Percentiles rank a stretch among this genome's conserved stretches.
Conservation (phyloP, 2,113 vertebrate species). For the Emydocephalus ijimae region DNA sequence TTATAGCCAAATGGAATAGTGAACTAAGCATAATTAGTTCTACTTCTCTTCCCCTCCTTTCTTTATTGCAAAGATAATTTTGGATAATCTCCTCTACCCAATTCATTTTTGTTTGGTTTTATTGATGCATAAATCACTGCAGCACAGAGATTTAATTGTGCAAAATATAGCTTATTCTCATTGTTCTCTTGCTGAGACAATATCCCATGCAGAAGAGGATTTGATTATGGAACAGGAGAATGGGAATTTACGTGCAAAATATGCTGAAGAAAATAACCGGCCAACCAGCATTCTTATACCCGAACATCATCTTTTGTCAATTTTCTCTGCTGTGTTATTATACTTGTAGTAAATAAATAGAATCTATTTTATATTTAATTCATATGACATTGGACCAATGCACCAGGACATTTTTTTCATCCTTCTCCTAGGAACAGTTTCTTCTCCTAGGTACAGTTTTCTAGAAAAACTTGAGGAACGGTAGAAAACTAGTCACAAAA, state of each 20-base stretch:
- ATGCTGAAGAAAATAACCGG: background rate
- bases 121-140: slow-evolving; percentile 41
- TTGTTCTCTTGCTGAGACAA: background rate
- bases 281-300: rapidly evolving
- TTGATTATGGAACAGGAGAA: rapidly evolving
- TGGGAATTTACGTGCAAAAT: background rate
- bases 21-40: slow-evolving; percentile 53
- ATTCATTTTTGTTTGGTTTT: slow-evolving; percentile 53
- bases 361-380: background rate
- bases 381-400: background rate
- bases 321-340: background rate
- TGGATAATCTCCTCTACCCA: slow-evolving; percentile 42
- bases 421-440: background rate
- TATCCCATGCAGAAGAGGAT: slow-evolving; percentile 24
- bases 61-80: slow-evolving; percentile 44
- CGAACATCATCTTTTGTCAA: background rate
- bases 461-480: background rate
- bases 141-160: slow-evolving; percentile 23
- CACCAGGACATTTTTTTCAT: background rate
- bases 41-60: background rate
- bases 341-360: background rate
- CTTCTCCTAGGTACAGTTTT: background rate
- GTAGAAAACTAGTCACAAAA: background rate
- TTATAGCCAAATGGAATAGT: slow-evolving; percentile 52
- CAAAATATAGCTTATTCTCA: background rate